These are phyloP conservation scores for Saccopteryx bilineata DNA, from an alignment of 2,113 vertebrate genomes.

Conservation along the genomic window DNA sequence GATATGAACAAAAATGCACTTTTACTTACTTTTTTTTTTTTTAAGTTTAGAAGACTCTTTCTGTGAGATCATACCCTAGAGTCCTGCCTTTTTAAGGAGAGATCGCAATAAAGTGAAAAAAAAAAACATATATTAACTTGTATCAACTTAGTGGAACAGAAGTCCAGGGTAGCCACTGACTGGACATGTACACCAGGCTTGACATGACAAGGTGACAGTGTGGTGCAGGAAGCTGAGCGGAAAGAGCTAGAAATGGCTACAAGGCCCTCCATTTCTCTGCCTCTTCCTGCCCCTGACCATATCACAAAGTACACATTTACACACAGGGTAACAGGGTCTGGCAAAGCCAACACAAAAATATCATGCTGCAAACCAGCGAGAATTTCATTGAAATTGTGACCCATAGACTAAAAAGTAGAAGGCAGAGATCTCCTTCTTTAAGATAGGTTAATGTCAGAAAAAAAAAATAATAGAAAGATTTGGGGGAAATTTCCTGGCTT, in stretches of 20 bases:
- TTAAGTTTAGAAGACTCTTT: conserved; percentile 17
- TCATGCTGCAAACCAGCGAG: neutral
- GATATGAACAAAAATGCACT: conserved; percentile 63
- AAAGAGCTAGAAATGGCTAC: neutral
- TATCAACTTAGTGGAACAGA: conserved; percentile 39
- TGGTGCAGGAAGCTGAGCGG: neutral
- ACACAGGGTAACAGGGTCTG: neutral
- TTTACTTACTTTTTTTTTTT: conserved; percentile 72
- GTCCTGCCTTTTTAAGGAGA: conserved; percentile 51
- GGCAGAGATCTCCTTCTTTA: neutral
- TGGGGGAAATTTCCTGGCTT: conserved; percentile 38
- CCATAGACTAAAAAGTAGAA: neutral
- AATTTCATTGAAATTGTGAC: conserved; percentile 43
- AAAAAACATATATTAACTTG: conserved; percentile 51
- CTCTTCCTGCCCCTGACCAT: neutral
- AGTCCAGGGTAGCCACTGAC: neutral
- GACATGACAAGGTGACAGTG: neutral
- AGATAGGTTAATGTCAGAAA: neutral
- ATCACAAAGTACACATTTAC: neutral
- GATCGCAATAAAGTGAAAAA: conserved; percentile 25
- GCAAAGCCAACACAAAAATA: neutral
- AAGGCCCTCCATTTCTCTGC: neutral
- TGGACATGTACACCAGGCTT: neutral
- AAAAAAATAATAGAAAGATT: conserved; percentile 15
- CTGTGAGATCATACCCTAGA: conserved; percentile 43